phyloP scores from a whole-genome alignment of 2,888 invertebrate genomes.

The Sinelater perroti region DNA sequence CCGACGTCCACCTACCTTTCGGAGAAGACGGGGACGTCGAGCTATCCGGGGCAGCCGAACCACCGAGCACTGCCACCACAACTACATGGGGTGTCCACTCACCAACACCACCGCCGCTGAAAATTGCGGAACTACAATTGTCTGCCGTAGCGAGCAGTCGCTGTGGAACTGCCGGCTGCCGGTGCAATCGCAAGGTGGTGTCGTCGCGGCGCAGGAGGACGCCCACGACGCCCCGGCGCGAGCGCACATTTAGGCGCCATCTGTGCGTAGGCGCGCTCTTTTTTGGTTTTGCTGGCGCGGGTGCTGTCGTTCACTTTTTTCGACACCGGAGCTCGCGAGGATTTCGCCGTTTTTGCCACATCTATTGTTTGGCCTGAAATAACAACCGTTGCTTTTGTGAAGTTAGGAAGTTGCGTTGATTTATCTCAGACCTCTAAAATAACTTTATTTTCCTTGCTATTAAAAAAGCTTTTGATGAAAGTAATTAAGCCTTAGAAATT shows the following conservation, averaged over 20 bases:
- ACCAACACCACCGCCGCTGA: constrained; percentile 22
- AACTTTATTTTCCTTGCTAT: too few species aligned
- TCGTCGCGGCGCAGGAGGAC: constrained; percentile 40
- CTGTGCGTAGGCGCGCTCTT: constrained; percentile 14
- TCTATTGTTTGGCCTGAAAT: too few species aligned
- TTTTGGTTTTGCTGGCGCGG: neutral
- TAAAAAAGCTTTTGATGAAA: too few species aligned
- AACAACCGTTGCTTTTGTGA: too few species aligned
- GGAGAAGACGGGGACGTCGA: too few species aligned
- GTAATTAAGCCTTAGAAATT: too few species aligned
- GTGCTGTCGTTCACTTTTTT: too few species aligned
- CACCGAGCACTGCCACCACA: constrained; percentile 2
- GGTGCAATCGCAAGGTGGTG: constrained; percentile 29
- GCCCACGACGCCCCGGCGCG: constrained; percentile 35
- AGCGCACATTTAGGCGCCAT: constrained; percentile 35
- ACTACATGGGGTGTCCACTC: constrained; percentile 18
- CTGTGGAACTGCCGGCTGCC: constrained; percentile 28
- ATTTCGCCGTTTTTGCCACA: too few species aligned
- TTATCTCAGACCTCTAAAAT: too few species aligned
- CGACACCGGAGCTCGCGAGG: too few species aligned
- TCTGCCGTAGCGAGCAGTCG: constrained; percentile 24
- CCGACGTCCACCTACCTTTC: too few species aligned
- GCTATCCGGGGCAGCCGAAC: neutral
- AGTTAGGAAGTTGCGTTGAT: too few species aligned
- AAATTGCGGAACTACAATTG: constrained; percentile 27